Percentiles rank a stretch among this genome's conserved stretches.
Evolutionary conservation across 2,113 vertebrate genomes (phyloP).

Genomic region (Carlito syrichta): DNA sequence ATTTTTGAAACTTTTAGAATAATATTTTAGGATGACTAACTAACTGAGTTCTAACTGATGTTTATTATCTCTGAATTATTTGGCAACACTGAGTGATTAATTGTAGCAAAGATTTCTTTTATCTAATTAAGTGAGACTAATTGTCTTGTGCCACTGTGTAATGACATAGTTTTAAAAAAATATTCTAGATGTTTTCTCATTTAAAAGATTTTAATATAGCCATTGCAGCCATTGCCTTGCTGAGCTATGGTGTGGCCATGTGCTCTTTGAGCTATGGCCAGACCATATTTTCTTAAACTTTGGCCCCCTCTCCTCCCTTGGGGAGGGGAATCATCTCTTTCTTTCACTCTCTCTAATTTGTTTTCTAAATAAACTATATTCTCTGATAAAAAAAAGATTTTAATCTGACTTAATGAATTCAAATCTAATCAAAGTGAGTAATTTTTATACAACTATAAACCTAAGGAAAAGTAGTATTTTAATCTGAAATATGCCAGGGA

Average conservation of each 20-base stretch:
- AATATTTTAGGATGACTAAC: neutral
- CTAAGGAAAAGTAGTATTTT: neutral
- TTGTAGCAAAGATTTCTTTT: slow-evolving; percentile 18
- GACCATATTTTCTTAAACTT: too few species aligned
- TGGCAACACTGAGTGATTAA: neutral
- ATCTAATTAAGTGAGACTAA: neutral
- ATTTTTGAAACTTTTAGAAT: slow-evolving; percentile 47
- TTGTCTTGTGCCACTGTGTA: neutral
- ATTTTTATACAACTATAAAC: neutral
- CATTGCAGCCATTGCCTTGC: too few species aligned
- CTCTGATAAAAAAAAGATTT: too few species aligned
- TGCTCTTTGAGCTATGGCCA: too few species aligned
- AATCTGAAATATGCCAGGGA: neutral
- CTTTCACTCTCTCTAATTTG: too few species aligned
- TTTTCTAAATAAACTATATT: too few species aligned
- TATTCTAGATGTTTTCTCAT: neutral
- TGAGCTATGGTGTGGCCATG: too few species aligned
- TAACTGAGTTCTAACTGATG: neutral
- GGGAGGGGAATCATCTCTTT: too few species aligned
- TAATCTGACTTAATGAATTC: slow-evolving; percentile 18
- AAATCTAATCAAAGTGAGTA: slow-evolving; percentile 10
- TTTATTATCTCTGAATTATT: slow-evolving; percentile 42
- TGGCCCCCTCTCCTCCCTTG: too few species aligned
- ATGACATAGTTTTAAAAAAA: neutral
- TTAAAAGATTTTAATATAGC: slow-evolving; percentile 31